Conservation (phyloP, 2,113 vertebrate genomes). For the Propithecus coquereli region DNA sequence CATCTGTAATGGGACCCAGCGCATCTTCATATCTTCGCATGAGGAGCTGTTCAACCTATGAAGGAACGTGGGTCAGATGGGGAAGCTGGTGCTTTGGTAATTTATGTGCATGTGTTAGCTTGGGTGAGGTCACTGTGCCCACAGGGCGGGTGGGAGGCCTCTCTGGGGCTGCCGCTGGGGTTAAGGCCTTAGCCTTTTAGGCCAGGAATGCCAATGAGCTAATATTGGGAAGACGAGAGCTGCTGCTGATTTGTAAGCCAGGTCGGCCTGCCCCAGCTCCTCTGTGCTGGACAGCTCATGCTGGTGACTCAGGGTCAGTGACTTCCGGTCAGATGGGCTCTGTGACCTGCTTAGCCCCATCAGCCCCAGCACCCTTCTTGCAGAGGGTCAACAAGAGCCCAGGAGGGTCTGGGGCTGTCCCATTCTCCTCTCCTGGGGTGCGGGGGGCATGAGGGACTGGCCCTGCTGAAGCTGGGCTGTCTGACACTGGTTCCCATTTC, state of each 20-base stretch:
- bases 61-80: accelerated
- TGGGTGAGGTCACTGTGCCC: background rate
- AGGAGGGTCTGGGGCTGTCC: background rate
- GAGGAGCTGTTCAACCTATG: background rate
- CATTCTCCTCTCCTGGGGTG: background rate
- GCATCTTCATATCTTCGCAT: background rate
- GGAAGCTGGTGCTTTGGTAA: background rate
- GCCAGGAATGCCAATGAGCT: constrained; percentile 20
- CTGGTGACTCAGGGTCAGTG: background rate
- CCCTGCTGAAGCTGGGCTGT: background rate
- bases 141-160: background rate
- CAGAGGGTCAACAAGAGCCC: background rate
- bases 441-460: background rate
- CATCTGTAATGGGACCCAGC: background rate
- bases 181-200: background rate
- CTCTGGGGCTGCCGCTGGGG: background rate
- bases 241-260: background rate
- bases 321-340: background rate
- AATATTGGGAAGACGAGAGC: background rate
- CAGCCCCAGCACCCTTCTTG: background rate
- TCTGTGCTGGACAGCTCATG: background rate
- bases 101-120: background rate
- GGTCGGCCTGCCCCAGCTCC: background rate
- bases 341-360: background rate
- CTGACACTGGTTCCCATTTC: background rate